Percentiles rank a stretch among this genome's conserved stretches.
Conservation (phyloP, 2,888 invertebrate species). For the Heliconius hortense region DNA sequence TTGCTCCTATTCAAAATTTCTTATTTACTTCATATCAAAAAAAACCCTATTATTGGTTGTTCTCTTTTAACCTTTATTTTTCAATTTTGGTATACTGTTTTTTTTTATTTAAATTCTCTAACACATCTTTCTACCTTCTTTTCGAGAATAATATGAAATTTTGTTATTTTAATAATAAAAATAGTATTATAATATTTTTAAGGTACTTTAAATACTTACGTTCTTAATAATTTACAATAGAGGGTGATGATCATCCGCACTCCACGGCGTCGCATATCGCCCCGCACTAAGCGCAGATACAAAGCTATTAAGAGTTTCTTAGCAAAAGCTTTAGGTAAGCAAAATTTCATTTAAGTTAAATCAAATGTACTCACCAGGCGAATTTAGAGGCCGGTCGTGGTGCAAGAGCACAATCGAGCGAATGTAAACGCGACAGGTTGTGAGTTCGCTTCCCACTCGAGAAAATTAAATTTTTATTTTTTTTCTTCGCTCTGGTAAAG, state of each 20-base stretch:
- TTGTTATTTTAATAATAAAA: background rate
- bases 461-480: background rate
- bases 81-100: background rate
- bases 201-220: background rate
- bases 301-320: conserved; percentile 68
- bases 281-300: conserved; percentile 66
- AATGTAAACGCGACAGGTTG: too few species aligned
- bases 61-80: background rate
- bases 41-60: background rate
- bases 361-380: too few species aligned
- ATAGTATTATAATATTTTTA: background rate
- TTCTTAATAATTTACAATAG: background rate
- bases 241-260: conserved; percentile 68
- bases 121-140: too few species aligned
- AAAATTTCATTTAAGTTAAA: too few species aligned
- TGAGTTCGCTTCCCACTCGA: too few species aligned
- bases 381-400: too few species aligned
- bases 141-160: too few species aligned
- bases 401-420: too few species aligned
- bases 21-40: background rate
- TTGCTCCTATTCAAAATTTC: too few species aligned
- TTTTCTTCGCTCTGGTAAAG: background rate
- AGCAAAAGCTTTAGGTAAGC: conserved; percentile 62
- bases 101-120: too few species aligned
- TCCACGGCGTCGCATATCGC: conserved; percentile 71